Evolutionary conservation across 2,113 vertebrate species (phyloP).

Genomic region (Campylomormyrus numenius): DNA sequence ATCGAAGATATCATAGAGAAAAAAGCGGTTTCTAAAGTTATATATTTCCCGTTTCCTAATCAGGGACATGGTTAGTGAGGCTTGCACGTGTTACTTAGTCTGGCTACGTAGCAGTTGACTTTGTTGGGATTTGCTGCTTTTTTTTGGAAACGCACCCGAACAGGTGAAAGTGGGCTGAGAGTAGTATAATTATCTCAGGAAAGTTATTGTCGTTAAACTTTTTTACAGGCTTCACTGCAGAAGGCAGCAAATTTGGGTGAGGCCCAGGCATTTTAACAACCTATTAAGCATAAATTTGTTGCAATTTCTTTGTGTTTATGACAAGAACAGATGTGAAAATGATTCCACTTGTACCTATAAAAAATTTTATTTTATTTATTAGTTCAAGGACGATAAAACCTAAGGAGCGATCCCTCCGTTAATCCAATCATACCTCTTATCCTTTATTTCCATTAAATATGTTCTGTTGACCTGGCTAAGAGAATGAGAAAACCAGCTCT

Average conservation of each 20-base stretch:
- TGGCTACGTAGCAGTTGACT: slow-evolving; percentile 31
- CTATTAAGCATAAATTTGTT: slow-evolving; percentile 39
- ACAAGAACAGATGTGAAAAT: slow-evolving; percentile 44
- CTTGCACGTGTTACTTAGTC: slow-evolving; percentile 47
- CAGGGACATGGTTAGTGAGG: slow-evolving; percentile 35
- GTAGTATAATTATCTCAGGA: slow-evolving; percentile 49
- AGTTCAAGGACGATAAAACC: slow-evolving; percentile 26
- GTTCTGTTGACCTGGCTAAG: background rate
- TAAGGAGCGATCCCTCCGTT: slow-evolving; percentile 9
- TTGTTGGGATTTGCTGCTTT: slow-evolving; percentile 44
- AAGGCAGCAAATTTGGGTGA: slow-evolving; percentile 30
- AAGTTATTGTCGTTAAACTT: slow-evolving; percentile 41
- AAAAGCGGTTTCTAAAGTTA: slow-evolving; percentile 8
- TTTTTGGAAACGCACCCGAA: slow-evolving; percentile 52
- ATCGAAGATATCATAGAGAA: background rate
- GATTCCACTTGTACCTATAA: slow-evolving; percentile 29
- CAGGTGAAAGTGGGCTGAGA: slow-evolving; percentile 58
- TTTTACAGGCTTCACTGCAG: slow-evolving; percentile 30
- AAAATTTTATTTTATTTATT: slow-evolving; percentile 27
- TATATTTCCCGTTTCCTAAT: slow-evolving; percentile 35
- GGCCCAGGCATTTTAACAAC: slow-evolving; percentile 46
- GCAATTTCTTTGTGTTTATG: slow-evolving; percentile 40
- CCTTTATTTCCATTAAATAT: slow-evolving; percentile 16
- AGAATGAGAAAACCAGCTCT: background rate
- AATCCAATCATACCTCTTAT: slow-evolving; percentile 4